Evolutionary conservation across 2,113 vertebrate genomes (phyloP).

Genomic region (Glaucomys volans): DNA sequence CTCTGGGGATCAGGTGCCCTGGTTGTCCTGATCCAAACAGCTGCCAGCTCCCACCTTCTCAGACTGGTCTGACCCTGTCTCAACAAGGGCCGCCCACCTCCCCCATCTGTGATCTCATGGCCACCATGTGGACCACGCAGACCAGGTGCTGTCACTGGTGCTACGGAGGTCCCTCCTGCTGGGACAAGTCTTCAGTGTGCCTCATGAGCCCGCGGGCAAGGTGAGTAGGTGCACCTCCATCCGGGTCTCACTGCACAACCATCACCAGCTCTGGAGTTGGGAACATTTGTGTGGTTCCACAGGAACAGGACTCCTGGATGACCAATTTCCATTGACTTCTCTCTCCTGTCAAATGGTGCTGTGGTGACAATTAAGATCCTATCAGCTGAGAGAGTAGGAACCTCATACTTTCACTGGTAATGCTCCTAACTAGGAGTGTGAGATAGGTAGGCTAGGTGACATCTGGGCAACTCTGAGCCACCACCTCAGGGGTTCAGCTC

Average conservation of each 20-base stretch:
- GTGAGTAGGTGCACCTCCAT: background rate
- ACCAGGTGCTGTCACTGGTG: background rate
- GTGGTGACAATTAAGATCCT: background rate
- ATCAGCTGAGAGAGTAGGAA: background rate
- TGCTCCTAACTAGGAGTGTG: background rate
- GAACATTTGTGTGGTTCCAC: background rate
- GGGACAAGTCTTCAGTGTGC: rapidly evolving
- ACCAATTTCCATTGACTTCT: background rate
- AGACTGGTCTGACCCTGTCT: background rate
- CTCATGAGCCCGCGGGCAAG: background rate
- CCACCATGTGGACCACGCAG: rapidly evolving
- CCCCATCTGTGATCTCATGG: background rate
- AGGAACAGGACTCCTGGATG: background rate
- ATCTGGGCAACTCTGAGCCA: background rate
- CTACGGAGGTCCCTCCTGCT: background rate
- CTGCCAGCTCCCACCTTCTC: background rate
- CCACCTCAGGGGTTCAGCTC: background rate
- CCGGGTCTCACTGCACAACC: rapidly evolving
- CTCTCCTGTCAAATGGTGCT: rapidly evolving
- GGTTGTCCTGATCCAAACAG: background rate
- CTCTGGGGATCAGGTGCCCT: too few species aligned
- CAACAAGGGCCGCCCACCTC: too few species aligned
- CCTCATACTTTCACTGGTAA: background rate
- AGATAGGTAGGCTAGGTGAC: background rate
- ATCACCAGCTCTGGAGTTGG: background rate